Evolutionary conservation across 2,888 invertebrate species (phyloP), one percentile per base, ranked within the genome.

Genomic region (Lomographa bimaculata): DNA sequence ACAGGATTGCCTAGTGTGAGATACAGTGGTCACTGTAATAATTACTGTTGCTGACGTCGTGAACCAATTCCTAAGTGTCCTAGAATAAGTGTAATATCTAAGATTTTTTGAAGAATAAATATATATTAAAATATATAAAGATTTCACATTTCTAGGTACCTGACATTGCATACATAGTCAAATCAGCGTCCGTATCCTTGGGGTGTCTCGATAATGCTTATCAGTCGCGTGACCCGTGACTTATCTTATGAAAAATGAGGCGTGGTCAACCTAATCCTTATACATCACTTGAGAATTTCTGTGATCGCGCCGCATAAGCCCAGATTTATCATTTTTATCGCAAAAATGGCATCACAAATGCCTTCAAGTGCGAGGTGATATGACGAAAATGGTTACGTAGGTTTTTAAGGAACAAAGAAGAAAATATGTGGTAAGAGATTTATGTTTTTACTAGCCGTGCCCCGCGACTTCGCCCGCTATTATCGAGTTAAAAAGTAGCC

Each of bases 291-390:
- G 46, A 55, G 4, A 56, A 42, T 49, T 48, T 57, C 45, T 77
- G 45, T 64, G 71, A 81, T 72, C 67, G 60, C 40, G 55, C 79
- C 80, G 82, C 64, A 34, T 67, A 71, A 64, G 62, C 62, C 69
- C 73, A 68, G 79, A 82, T 81, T 80, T 79, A 71, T 80, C 80
- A 74, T 47, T 64, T 52, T 71, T 78, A 76, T 78, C 75, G 50
- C 50, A 54, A 52, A 45, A 52, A 55, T 77, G 80, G 73, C 79
- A 79, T 57, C 54, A 40, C 41, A 73, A 69, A 72, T 60, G 50
- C 63, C 47, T 28, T 5, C 5, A 9, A 35, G 36, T 39, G 24
- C 46, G 51, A 56, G 47, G 42, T 59, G 48, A 61, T 55, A 61
- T 73, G 67, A 73, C 61, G 67, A 63, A 55, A 58, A 32, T n/a